phyloP scores from a whole-genome alignment of 2,797 vertebrate species.

The Scolopax bukidnonensis region DNA sequence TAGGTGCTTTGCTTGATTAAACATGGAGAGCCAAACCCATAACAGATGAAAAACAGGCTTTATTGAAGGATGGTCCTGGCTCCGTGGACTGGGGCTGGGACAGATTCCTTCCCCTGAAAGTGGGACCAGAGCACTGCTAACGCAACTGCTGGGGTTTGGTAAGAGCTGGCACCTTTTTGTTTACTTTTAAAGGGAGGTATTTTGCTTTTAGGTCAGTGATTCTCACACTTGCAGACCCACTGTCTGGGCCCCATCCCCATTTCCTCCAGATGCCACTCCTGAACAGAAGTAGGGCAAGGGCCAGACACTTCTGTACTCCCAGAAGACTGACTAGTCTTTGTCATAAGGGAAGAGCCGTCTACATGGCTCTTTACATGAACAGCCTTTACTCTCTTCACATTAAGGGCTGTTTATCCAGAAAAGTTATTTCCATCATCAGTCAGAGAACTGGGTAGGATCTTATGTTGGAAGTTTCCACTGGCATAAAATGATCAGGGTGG shows the following conservation, averaged over 20 bases:
- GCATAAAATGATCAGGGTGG: neutral
- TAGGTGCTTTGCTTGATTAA: neutral
- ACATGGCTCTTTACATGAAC: neutral
- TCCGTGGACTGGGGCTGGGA: neutral
- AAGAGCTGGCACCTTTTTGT: neutral
- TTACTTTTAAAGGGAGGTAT: neutral
- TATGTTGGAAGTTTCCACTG: neutral
- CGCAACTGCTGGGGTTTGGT: accelerated
- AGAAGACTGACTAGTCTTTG: neutral
- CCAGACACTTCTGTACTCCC: neutral
- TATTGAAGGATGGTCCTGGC: neutral
- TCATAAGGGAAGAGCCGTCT: neutral
- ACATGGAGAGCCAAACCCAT: neutral
- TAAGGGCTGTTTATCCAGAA: neutral
- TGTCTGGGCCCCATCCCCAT: neutral
- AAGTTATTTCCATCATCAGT: neutral
- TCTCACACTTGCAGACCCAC: neutral
- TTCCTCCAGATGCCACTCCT: neutral
- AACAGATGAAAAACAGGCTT: neutral
- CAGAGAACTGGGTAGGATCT: neutral
- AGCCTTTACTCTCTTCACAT: neutral
- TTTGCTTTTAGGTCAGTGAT: neutral
- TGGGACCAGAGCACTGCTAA: neutral
- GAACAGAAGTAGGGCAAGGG: neutral
- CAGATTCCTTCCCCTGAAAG: neutral